Conservation (phyloP, 1,140 invertebrate genomes). For the Triops longicaudatus region DNA sequence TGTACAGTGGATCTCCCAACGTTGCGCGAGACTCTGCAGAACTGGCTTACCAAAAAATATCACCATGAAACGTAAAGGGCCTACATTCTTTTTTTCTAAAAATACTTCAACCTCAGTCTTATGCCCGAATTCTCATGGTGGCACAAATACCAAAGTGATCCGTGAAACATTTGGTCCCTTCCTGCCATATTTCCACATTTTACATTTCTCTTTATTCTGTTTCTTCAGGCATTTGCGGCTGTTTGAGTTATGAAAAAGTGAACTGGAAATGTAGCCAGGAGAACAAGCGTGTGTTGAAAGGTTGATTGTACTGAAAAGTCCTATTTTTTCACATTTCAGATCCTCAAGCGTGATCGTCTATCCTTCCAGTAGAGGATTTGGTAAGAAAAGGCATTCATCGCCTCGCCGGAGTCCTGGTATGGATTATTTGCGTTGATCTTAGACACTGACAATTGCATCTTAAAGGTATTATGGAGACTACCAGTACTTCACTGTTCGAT, state of each 20-base stretch:
- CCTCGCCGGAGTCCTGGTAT: background rate
- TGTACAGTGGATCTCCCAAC: background rate
- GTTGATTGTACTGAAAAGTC: too few relatives aligned
- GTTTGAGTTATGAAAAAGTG: background rate
- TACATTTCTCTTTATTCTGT: too few relatives aligned
- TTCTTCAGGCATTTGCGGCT: background rate
- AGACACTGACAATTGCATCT: background rate
- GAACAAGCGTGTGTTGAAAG: too few relatives aligned
- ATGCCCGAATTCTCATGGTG: too few relatives aligned
- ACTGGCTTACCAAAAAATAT: background rate
- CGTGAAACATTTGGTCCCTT: too few relatives aligned
- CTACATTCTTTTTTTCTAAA: background rate
- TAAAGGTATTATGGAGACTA: background rate
- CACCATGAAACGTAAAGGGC: background rate
- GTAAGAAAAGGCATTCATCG: background rate
- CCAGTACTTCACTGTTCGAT: background rate
- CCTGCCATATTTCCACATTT: too few relatives aligned
- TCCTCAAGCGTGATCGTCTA: background rate
- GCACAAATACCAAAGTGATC: too few relatives aligned
- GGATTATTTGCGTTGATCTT: background rate
- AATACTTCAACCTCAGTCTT: background rate
- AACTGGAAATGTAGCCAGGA: too few relatives aligned
- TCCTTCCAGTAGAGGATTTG: background rate
- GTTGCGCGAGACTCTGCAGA: background rate
- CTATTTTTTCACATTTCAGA: background rate